Base-by-base conservation (phyloP, 2,113 vertebrate species). In the Opisthocomus hoazin region DNA sequence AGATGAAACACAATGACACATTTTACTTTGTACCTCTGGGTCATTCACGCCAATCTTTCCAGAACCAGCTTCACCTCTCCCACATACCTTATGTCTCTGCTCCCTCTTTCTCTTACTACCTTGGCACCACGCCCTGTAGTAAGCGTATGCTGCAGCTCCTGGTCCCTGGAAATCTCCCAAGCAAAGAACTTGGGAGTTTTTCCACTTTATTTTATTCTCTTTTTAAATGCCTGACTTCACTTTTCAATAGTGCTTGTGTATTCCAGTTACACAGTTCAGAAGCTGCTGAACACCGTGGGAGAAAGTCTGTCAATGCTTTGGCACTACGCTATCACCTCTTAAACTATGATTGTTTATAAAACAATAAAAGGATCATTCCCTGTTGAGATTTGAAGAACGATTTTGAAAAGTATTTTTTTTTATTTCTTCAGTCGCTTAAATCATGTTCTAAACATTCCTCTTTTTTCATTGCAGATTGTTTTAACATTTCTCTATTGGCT, bases 321-420 rank as follows among this genome's bases (percentile, higher is more conserved):
- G 46, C 32, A 21, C 0, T 1, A n/a, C 0, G 0, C 15, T 46
- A 9, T 43, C 65, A 57, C 37, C 20, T 84, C 37, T 68, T 64
- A 36, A 48, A 14, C 30, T 51, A 22, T 1, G 14, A 56, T 11
- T 10, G 50, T 76, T 39, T 13, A 7, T 26, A 15, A 77, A 96
- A 45, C 26, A 79, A 23, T 15, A 36, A 36, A 79, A 74, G 7
- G 20, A 45, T 18, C 2, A 4, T 63, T 71, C 27, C 45, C 50
- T 71, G 7, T 27, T 18, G 36, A 57, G 45, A 77, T 65, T 57
- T 80, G 24, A 30, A 45, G 27, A 80, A 60, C 27, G 5, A 56
- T 16, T 51, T 53, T 36, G 29, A 41, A 87, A 80, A 85, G 5
- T 26, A 5, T 3, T 18, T 84, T 45, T 41, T 30, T 50, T 65